Conservation (phyloP, 2,113 vertebrate genomes). For the human (Homo sapiens) region GRCh38 chr19:2941501-2942000, state of each 20-base stretch:
- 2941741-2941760: accelerated
- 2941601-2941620: neutral
- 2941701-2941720: neutral
- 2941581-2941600: neutral
- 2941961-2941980: neutral
- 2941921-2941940: too few species aligned
- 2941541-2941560: neutral
- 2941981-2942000: neutral
- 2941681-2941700: neutral
- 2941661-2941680: neutral
- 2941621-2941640: neutral
- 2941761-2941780: neutral
- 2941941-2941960: neutral
- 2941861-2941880: neutral
- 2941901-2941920: neutral
- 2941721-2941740: neutral
- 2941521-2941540: neutral
- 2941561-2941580: too few species aligned
- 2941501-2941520: neutral
- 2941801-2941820: too few species aligned
- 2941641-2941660: neutral
- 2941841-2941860: neutral
- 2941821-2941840: neutral
- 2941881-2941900: accelerated
- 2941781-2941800: neutral